Conservation (phyloP, 2,797 vertebrate genomes). For the Calcarius lapponicus region DNA sequence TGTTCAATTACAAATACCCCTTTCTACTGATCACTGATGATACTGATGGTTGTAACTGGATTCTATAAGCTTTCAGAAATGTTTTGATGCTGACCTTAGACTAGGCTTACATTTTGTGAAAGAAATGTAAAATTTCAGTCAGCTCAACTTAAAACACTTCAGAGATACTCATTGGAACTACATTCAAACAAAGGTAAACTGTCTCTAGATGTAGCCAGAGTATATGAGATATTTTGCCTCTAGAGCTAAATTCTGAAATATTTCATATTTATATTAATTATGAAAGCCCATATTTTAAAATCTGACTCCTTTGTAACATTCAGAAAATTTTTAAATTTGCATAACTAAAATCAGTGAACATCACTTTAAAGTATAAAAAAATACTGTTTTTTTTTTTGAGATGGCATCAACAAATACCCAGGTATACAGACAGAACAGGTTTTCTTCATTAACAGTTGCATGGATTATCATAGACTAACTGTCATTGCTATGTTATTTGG, state of each 20-base stretch:
- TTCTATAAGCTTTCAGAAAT: background rate
- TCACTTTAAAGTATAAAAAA: conserved; percentile 17
- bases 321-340: conserved; percentile 50
- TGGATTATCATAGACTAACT: conserved; percentile 61
- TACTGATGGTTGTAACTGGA: background rate
- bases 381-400: conserved; percentile 50
- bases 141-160: background rate
- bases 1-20: background rate
- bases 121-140: background rate
- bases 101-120: background rate
- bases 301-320: conserved; percentile 27
- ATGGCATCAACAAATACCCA: conserved; percentile 62
- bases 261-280: background rate
- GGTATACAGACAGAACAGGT: conserved; percentile 37
- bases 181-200: background rate
- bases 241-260: background rate
- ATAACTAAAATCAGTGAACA: conserved; percentile 52
- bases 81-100: background rate
- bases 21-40: background rate
- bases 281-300: background rate
- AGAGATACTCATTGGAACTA: background rate
- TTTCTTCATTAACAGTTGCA: conserved; percentile 63
- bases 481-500: conserved; percentile 61
- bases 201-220: background rate
- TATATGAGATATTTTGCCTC: background rate